These are phyloP conservation scores for Xiphias gladius DNA, from an alignment of 2,113 vertebrate species.

Conservation along the genomic window DNA sequence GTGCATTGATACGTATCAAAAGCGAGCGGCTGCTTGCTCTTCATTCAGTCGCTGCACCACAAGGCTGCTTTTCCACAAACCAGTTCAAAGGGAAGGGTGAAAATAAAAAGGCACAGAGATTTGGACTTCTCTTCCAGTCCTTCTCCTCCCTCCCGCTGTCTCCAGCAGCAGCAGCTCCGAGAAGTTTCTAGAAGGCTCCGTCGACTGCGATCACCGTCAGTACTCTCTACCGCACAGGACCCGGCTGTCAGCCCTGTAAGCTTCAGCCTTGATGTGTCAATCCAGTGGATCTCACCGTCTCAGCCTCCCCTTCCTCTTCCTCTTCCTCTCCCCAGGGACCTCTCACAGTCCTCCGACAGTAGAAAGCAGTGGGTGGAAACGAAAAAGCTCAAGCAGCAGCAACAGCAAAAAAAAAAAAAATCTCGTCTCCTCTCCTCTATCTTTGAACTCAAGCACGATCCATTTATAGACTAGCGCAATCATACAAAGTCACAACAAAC, in stretches of 20 bases:
- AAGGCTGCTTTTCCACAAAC: slow-evolving; percentile 31
- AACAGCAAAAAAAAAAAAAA: slow-evolving; percentile 8
- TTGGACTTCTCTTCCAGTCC: slow-evolving; percentile 43
- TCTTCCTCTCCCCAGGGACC: slow-evolving; percentile 1
- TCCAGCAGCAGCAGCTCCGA: slow-evolving; percentile 40
- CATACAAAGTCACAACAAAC: slow-evolving; percentile 43
- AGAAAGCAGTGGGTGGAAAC: slow-evolving; percentile 48
- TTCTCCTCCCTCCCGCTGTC: slow-evolving; percentile 2
- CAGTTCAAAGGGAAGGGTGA: slow-evolving; percentile 44
- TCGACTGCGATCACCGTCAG: slow-evolving; percentile 71
- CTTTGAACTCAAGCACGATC: slow-evolving; percentile 40
- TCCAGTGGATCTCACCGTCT: slow-evolving; percentile 31
- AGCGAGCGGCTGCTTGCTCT: neutral
- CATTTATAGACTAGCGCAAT: slow-evolving; percentile 38
- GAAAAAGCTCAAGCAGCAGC: slow-evolving; percentile 18
- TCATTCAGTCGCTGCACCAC: slow-evolving; percentile 3
- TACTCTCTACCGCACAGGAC: slow-evolving; percentile 29
- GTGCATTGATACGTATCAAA: slow-evolving; percentile 23
- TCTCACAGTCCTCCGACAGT: slow-evolving; percentile 26
- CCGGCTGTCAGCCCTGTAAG: slow-evolving; percentile 35
- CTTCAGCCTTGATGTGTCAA: slow-evolving; percentile 61
- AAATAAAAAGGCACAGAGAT: slow-evolving; percentile 78
- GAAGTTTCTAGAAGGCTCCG: slow-evolving; percentile 57
- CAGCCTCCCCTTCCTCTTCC: slow-evolving; percentile 24
- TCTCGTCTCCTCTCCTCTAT: neutral